Conservation (phyloP, 2,888 invertebrate species). For the Myopa tessellatipennis region DNA sequence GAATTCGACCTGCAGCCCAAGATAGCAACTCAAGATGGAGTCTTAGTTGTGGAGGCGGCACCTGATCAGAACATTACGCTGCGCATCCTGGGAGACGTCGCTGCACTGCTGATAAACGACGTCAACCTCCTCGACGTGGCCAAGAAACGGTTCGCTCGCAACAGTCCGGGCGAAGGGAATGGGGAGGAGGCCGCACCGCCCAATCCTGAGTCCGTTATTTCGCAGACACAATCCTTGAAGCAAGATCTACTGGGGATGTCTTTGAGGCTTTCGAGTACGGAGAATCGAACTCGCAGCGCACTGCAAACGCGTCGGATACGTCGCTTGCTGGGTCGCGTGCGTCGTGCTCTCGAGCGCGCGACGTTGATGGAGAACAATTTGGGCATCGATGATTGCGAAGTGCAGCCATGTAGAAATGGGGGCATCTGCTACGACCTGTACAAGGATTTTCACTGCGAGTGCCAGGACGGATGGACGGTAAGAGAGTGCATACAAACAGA, state of each 20-base stretch:
- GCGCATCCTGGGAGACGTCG: conserved; percentile 75
- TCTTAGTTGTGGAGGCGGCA: conserved; percentile 81
- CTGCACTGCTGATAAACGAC: conserved; percentile 76
- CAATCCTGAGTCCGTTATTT: conserved; percentile 48
- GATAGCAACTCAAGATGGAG: conserved; percentile 74
- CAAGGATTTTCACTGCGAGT: conserved; percentile 80
- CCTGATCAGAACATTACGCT: conserved; percentile 82
- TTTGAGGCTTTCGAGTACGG: conserved; percentile 44
- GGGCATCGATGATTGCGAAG: conserved; percentile 52
- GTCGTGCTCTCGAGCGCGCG: conserved; percentile 44
- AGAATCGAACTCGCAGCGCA: conserved; percentile 49
- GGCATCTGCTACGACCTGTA: conserved; percentile 83
- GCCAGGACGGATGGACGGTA: conserved; percentile 76
- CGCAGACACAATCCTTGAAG: conserved; percentile 51
- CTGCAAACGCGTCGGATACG: conserved; percentile 45
- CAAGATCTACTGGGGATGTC: conserved; percentile 50
- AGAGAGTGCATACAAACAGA: conserved; percentile 37
- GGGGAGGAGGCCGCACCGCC: conserved; percentile 35
- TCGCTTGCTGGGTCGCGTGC: conserved; percentile 52
- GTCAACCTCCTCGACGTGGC: conserved; percentile 72
- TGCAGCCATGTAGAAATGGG: conserved; percentile 77
- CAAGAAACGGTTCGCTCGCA: conserved; percentile 44
- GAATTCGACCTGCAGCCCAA: conserved; percentile 50
- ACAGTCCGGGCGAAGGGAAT: conserved; percentile 15
- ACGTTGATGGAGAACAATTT: conserved; percentile 46